Evolutionary conservation across 2,888 invertebrate genomes (phyloP).

Genomic region (Drosophila barbarae): DNA sequence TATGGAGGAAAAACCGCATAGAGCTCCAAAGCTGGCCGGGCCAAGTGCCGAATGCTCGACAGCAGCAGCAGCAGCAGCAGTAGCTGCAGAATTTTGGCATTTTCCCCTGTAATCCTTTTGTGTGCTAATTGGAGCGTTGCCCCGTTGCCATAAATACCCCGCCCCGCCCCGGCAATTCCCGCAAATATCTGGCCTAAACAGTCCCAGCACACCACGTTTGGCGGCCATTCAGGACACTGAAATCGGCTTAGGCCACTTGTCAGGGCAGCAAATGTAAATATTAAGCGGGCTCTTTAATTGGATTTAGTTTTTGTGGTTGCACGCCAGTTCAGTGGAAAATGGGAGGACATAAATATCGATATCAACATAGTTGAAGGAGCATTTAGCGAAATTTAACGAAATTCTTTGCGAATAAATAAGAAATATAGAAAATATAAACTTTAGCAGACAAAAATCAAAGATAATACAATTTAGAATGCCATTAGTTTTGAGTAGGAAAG

Average conservation of each 20-base stretch:
- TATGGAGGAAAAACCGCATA: constrained; percentile 53
- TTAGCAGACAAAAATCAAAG: no score
- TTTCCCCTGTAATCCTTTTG: constrained; percentile 64
- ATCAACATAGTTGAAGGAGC: not conserved
- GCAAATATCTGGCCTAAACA: constrained; percentile 60
- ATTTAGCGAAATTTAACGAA: not conserved
- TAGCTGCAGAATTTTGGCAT: constrained; percentile 50
- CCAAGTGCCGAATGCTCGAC: constrained; percentile 24
- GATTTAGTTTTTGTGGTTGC: constrained; percentile 27
- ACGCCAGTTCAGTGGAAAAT: constrained; percentile 1
- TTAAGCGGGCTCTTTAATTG: constrained; percentile 40
- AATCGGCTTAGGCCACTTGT: constrained; percentile 63
- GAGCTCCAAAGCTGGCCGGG: constrained; percentile 38
- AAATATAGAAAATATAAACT: no score
- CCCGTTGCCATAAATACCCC: constrained; percentile 50
- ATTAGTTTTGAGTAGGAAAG: no score
- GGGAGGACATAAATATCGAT: not conserved
- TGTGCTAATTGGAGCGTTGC: constrained; percentile 70
- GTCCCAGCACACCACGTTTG: constrained; percentile 17
- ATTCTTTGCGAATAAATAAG: not conserved
- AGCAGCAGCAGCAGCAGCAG: constrained; percentile 5
- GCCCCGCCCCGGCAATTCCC: not conserved
- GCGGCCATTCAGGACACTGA: constrained; percentile 31
- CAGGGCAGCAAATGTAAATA: constrained; percentile 51
- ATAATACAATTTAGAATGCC: no score